Evolutionary conservation across 2,797 vertebrate species (phyloP).

Genomic region (Toxotes lorentzi): DNA sequence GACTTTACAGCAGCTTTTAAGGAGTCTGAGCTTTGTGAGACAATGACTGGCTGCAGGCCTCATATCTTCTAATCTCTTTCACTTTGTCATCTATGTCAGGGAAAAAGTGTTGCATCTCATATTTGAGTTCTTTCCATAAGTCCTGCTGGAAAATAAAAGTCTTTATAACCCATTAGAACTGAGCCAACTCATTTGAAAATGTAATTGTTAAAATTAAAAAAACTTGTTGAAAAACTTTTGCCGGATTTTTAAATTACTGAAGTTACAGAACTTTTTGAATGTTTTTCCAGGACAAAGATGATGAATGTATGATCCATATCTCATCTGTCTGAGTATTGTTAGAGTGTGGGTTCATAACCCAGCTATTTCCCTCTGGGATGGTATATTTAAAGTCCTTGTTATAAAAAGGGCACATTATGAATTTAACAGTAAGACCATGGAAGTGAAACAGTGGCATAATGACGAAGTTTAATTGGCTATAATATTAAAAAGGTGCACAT

Average conservation of each 20-base stretch:
- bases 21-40: conserved; percentile 46
- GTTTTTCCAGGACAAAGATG: conserved; percentile 19
- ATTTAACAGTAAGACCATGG: conserved; percentile 36
- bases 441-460: conserved; percentile 44
- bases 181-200: conserved; percentile 1
- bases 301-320: conserved; percentile 10
- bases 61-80: conserved; percentile 60
- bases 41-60: conserved; percentile 48
- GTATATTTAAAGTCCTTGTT: conserved; percentile 24
- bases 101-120: conserved; percentile 35
- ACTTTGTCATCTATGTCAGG: conserved; percentile 44
- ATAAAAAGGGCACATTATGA: conserved; percentile 50
- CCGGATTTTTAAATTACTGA: background rate
- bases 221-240: background rate
- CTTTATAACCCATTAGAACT: background rate
- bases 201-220: background rate
- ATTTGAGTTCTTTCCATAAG: conserved; percentile 40
- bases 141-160: background rate
- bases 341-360: conserved; percentile 23
- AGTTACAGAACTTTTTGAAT: conserved; percentile 10
- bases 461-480: conserved; percentile 53
- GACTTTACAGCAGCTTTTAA: conserved; percentile 69
- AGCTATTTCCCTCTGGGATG: conserved; percentile 16
- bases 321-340: conserved; percentile 6
- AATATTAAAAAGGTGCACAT: conserved; percentile 40